Conservation (phyloP, 1,140 invertebrate species). For the Plutomurus gul region DNA sequence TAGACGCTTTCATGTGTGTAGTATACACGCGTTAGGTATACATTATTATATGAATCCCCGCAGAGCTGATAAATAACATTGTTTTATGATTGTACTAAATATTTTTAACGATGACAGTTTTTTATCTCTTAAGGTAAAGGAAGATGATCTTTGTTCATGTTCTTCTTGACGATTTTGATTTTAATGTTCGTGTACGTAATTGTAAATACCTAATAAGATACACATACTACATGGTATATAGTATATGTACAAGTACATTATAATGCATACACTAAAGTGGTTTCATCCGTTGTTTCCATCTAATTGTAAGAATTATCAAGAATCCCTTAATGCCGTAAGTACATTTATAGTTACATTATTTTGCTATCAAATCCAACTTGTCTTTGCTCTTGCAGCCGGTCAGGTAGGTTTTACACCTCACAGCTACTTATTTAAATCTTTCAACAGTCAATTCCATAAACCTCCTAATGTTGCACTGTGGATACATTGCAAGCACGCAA, state of each 20-base stretch:
- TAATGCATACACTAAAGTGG: too few relatives aligned
- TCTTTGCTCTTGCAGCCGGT: slow-evolving; percentile 13
- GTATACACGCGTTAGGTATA: too few relatives aligned
- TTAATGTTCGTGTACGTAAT: not conserved
- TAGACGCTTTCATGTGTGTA: too few relatives aligned
- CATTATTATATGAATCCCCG: not conserved
- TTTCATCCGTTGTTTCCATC: too few relatives aligned
- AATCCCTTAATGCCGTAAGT: too few relatives aligned
- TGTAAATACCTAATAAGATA: not conserved
- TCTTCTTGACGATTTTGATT: not conserved
- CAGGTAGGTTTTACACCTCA: not conserved
- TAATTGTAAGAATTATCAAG: too few relatives aligned
- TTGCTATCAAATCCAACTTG: slow-evolving; percentile 5
- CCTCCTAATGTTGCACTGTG: not conserved
- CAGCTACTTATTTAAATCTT: slow-evolving; percentile 19
- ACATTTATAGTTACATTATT: not conserved
- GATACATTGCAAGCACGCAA: not conserved
- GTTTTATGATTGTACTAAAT: slow-evolving; percentile 14
- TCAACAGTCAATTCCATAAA: slow-evolving; percentile 19
- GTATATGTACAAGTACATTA: too few relatives aligned
- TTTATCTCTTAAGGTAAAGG: not conserved
- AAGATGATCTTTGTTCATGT: not conserved
- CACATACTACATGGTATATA: not conserved
- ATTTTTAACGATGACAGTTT: slow-evolving; percentile 25
- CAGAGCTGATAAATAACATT: not conserved